Base-by-base conservation (phyloP, 2,797 vertebrate species). In the Vespertilio murinus region DNA sequence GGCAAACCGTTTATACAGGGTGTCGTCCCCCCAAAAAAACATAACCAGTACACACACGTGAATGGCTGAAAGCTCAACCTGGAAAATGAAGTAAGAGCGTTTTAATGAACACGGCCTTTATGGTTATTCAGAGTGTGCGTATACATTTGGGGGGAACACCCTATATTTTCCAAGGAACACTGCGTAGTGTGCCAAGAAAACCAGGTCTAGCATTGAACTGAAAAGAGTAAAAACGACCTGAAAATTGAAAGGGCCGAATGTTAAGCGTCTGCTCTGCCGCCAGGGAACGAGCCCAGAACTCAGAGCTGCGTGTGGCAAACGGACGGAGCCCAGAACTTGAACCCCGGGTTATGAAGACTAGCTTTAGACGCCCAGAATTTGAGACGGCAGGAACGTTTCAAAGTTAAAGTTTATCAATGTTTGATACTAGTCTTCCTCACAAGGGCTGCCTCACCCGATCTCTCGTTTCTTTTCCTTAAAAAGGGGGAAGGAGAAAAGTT, bases 351-450 rank as follows among this genome's bases (percentile, higher is more conserved):
- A 87, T 8, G 67, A 85, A 85, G 54, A 83, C 6, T 42, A 56
- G 89, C 49, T 40, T 45, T 1, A 67, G 73, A 52, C 11, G 0
- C 14, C 18, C 2, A 88, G 88, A 30, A 0, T 45, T 79, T 86
- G 80, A 61, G 80, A 86, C 94, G 94, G 84, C 35, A 93, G 71
- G 78, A 93, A 95, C 91, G 90, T 92, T 79, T 89, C 95, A 92
- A 92, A 94, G 94, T 95, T 95, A 75, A 95, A 54, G 88, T 93
- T 94, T 94, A 96, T 90, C 94, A 97, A 94, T 88, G 80, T 95
- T 81, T 96, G 78, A 96, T 93, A 81, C 83, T 61, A 89, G 87
- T 93, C 94, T 93, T 89, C 94, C 73, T 88, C 96, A 91, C 33
- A 95, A 97, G 83, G 69, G 42, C 42, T 86, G 23, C 23, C 47